Conservation (phyloP, 2,113 vertebrate genomes). For the Perccottus glenii region DNA sequence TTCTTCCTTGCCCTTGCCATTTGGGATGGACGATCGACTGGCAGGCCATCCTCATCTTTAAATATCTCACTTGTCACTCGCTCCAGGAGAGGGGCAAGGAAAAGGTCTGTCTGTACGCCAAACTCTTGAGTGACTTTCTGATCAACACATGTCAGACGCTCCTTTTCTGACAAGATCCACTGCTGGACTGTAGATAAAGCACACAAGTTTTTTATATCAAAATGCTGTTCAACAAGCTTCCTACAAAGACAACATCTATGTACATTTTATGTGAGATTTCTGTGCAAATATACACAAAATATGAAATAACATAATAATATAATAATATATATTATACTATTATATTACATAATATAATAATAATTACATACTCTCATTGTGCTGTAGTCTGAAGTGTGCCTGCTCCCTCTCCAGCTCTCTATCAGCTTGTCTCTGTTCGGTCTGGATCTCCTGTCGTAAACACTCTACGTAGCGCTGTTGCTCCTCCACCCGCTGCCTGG, state of each 20-base stretch:
- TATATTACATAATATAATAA: too few relatives aligned
- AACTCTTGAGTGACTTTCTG: slow-evolving; percentile 76
- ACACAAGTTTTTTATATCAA: not conserved
- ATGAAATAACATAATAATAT: too few relatives aligned
- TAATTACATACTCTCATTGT: slow-evolving; percentile 82
- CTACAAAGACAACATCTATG: too few relatives aligned
- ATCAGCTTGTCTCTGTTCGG: slow-evolving; percentile 83
- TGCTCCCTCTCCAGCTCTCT: slow-evolving; percentile 85
- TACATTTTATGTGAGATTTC: too few relatives aligned
- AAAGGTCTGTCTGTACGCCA: slow-evolving; percentile 81
- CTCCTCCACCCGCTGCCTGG: slow-evolving; percentile 70
- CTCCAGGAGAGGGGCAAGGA: slow-evolving; percentile 35
- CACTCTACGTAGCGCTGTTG: slow-evolving; percentile 83
- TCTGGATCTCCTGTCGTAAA: slow-evolving; percentile 84
- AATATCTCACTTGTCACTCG: slow-evolving; percentile 29
- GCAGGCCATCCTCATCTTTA: slow-evolving; percentile 10
- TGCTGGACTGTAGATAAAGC: slow-evolving; percentile 83
- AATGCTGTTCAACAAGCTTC: not conserved
- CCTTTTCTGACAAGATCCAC: slow-evolving; percentile 86
- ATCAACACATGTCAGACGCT: slow-evolving; percentile 71
- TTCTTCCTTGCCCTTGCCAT: slow-evolving; percentile 78
- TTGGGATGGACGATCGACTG: slow-evolving; percentile 11
- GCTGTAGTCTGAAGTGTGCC: slow-evolving; percentile 78
- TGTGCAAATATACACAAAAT: not conserved
- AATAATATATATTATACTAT: too few relatives aligned